Percentiles rank a stretch among this genome's conserved stretches.
Conservation (phyloP, 2,113 vertebrate genomes). For the human (Homo sapiens) region DNA sequence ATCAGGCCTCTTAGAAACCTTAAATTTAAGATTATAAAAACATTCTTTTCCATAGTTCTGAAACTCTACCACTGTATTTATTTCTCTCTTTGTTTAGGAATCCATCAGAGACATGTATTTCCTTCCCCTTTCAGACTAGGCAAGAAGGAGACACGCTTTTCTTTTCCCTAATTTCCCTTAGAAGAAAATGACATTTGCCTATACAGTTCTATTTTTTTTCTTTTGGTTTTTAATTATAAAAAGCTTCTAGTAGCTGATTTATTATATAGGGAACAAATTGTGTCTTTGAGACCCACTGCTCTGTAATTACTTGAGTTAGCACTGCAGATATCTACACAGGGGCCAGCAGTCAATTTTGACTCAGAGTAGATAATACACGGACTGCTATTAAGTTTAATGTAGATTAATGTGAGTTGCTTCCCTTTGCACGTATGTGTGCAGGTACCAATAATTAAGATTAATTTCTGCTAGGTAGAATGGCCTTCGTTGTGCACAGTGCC, state of each 20-base stretch:
- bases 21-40: slow-evolving; percentile 68
- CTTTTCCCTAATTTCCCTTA: slow-evolving; percentile 64
- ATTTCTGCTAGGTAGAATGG: slow-evolving; percentile 87
- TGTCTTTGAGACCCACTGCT: slow-evolving; percentile 79
- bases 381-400: slow-evolving; percentile 91
- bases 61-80: slow-evolving; percentile 76
- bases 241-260: slow-evolving; percentile 76
- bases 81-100: slow-evolving; percentile 77
- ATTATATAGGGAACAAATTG: slow-evolving; percentile 79
- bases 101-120: slow-evolving; percentile 75
- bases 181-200: slow-evolving; percentile 80
- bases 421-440: slow-evolving; percentile 86
- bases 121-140: slow-evolving; percentile 69
- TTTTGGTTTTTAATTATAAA: slow-evolving; percentile 77
- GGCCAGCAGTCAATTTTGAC: slow-evolving; percentile 86
- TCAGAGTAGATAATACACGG: slow-evolving; percentile 86
- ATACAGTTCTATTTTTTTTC: slow-evolving; percentile 65
- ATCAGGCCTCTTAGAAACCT: slow-evolving; percentile 55
- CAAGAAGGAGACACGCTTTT: slow-evolving; percentile 71
- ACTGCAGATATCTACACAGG: slow-evolving; percentile 78
- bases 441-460: slow-evolving; percentile 95
- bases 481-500: slow-evolving; percentile 88
- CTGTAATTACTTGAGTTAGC: slow-evolving; percentile 79
- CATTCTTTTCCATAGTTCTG: slow-evolving; percentile 70
- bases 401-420: slow-evolving; percentile 93